Percentiles rank a stretch among this genome's conserved stretches.
These are phyloP conservation scores for Montipora foliosa DNA, from an alignment of 64 coral and sea anemone genomes.

Conservation along the genomic window DNA sequence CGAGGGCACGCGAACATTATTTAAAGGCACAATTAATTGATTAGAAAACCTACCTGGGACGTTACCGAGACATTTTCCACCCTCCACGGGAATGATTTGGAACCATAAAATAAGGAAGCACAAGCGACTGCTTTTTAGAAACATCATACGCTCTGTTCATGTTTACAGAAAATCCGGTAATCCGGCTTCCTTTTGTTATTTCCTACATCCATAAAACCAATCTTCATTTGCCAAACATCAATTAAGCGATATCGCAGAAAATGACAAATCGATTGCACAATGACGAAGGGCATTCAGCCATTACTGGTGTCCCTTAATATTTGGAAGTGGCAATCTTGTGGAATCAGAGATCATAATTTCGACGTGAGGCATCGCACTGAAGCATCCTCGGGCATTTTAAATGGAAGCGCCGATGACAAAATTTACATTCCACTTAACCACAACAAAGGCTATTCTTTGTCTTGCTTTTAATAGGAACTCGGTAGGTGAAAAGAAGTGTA, in stretches of 20 bases:
- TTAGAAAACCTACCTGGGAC: neutral
- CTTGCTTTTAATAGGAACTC: neutral
- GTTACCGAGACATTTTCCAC: conserved; percentile 4
- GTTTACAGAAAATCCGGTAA: neutral
- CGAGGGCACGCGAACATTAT: neutral
- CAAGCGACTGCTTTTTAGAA: neutral
- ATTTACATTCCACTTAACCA: conserved; percentile 39
- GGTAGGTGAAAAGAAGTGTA: neutral
- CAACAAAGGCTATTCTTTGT: conserved; percentile 17
- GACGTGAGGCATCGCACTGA: neutral
- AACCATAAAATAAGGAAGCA: neutral
- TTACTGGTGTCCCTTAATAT: too few relatives aligned
- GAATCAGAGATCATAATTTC: neutral
- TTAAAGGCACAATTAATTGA: neutral
- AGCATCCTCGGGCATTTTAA: neutral
- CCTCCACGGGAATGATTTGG: neutral
- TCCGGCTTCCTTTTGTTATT: neutral
- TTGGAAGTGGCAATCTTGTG: too few relatives aligned
- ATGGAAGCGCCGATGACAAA: neutral
- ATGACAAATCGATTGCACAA: neutral
- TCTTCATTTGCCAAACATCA: conserved; percentile 18
- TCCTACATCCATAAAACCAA: conserved; percentile 1
- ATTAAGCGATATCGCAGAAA: conserved; percentile 9
- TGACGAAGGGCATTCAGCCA: neutral
- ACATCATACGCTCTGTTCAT: neutral